Evolutionary conservation across 2,888 invertebrate species (phyloP), one percentile per base, ranked within the genome.

Genomic region (Eurytoma adleriae): DNA sequence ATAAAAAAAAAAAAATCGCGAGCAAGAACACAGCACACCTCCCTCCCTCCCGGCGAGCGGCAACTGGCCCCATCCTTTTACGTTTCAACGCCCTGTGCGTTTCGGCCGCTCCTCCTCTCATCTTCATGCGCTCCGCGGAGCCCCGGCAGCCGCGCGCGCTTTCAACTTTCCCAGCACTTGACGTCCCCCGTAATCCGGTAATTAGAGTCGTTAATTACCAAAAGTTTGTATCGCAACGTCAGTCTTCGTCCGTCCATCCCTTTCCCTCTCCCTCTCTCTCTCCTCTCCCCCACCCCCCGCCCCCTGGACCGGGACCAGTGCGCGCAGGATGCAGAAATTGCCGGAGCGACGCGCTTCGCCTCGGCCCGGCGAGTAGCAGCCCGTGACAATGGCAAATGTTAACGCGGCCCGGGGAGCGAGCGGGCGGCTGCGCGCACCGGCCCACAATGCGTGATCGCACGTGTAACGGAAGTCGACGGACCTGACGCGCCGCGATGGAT

Each of bases 381-480:
- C n/a, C 24, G 24, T 73, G 79, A 82, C 79, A 82, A 79, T 82
- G 77, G 76, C 69, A 52, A 78, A 78, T 81, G 78, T 71, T 70
- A 24, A 30, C 50, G 69, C 71, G 20, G 54, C 40, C 62, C 13
- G 40, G n/a, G 16, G 10, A n/a, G n/a, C 20, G 3, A 16, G 13
- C 76, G 30, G 50, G 57, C 14, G 7, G 56, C n/a, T 12, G 27
- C 13, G 50, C 18, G 30, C 50, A 12, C 67, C 54, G n/a, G 54
- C 48, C 13, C 62, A 76, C 56, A 70, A 80, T 72, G 71, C 77
- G 72, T 14, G 77, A 80, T 80, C 77, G 78, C 78, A 78, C 81
- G 73, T 78, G 69, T 78, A 74, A 70, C 78, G 73, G 78, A 78
- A 78, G 78, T 70, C 78, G 78, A 70, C 70, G 81, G 70, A 74